Base-by-base conservation (phyloP, 2,888 invertebrate species). In the Thecophora atra region DNA sequence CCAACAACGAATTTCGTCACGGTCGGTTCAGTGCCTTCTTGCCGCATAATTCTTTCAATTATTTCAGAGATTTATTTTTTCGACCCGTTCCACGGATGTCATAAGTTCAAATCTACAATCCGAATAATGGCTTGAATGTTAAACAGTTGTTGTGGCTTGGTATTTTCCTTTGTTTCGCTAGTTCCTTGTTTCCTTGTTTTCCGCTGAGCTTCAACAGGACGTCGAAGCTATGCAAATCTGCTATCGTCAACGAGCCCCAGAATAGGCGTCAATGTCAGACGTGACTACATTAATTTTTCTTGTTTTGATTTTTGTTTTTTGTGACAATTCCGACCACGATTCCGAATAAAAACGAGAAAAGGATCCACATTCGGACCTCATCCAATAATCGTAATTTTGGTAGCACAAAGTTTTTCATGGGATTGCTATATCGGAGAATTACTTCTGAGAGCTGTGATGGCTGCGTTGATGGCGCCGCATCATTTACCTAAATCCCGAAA, bases 371-470 rank as follows among this genome's bases (percentile, higher is more conserved):
- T 15, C 11, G 56, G 24, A 5, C 51, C 47, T 63, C 62, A 62
- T 70, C n/a, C 70, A 63, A 70, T 52, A 37, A 62, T 37, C 63
- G 63, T 70, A 62, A 63, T n/a, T 52, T 69, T 51, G 62, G 21
- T 47, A 51, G 62, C 51, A 52, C 63, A 52, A 21, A 6, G 70
- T 58, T 63, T 44, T 70, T 62, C 63, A 67, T 67, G 19, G 19
- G 52, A 47, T 21, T 19, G 58, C 37, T n/a, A 37, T 24, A 42
- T 30, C 8, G 17, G 58, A 6, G 17, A 11, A 7, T 17, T 26
- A 3, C 28, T 21, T 28, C 24, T 3, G 58, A 11, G 58, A 3
- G 17, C 5, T 28, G 24, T n/a, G n/a, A n/a, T n/a, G n/a, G n/a
- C n/a, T n/a, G n/a, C n/a, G n/a, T n/a, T n/a, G n/a, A n/a, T n/a